These are phyloP conservation scores for Drosophila pseudotalamancana DNA, from an alignment of 2,888 invertebrate genomes.

Conservation along the genomic window DNA sequence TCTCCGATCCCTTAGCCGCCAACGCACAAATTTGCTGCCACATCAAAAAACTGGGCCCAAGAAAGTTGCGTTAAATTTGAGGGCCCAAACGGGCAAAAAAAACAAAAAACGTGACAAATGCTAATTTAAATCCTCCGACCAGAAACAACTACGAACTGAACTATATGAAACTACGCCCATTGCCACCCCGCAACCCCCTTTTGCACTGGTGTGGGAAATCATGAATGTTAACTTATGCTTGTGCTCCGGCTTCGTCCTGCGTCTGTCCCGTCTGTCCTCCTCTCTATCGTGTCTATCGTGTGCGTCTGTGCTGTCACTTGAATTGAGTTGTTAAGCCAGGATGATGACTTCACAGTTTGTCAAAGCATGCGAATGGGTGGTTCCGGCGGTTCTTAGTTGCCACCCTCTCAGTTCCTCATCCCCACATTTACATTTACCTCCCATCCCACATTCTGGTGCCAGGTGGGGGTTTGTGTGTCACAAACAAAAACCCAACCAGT, in stretches of 20 bases:
- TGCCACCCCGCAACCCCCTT: slow-evolving; percentile 22
- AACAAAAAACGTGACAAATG: slow-evolving; percentile 78
- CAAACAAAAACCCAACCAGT: slow-evolving; percentile 36
- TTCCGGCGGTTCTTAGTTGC: slow-evolving; percentile 28
- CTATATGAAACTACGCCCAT: slow-evolving; percentile 25
- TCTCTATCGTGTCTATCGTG: slow-evolving; percentile 14
- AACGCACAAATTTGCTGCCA: slow-evolving; percentile 53
- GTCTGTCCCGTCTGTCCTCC: neutral
- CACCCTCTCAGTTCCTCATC: slow-evolving; percentile 13
- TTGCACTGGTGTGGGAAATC: slow-evolving; percentile 44
- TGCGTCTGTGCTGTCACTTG: slow-evolving; percentile 56
- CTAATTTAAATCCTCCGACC: slow-evolving; percentile 80
- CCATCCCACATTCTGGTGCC: too few relatives aligned
- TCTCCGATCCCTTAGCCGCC: slow-evolving; percentile 39
- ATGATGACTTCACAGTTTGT: slow-evolving; percentile 81
- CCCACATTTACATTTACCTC: too few relatives aligned
- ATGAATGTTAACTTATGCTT: slow-evolving; percentile 75
- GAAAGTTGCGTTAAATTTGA: slow-evolving; percentile 75
- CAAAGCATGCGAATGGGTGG: slow-evolving; percentile 63
- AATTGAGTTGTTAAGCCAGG: slow-evolving; percentile 80
- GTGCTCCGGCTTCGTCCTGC: slow-evolving; percentile 13
- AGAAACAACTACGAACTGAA: slow-evolving; percentile 41
- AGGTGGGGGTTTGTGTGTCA: slow-evolving; percentile 6
- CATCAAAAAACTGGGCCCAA: slow-evolving; percentile 46
- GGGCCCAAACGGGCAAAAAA: slow-evolving; percentile 30